Conservation (phyloP, 2,113 vertebrate species). For the Melospiza melodia region DNA sequence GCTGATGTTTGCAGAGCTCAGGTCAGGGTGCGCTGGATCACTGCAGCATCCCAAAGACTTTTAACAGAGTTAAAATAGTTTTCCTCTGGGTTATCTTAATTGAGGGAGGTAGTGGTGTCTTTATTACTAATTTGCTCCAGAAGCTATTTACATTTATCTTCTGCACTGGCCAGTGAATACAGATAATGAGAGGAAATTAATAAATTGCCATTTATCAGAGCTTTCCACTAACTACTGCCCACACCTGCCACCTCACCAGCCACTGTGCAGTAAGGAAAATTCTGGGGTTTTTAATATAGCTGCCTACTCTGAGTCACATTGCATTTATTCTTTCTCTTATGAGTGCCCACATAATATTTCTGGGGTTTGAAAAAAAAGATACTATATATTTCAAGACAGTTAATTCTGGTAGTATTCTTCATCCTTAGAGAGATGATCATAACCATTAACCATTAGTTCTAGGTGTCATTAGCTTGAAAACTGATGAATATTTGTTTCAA, state of each 20-base stretch:
- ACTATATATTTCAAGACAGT: not conserved
- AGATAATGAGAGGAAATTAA: not conserved
- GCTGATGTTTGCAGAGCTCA: not conserved
- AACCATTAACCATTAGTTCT: not conserved
- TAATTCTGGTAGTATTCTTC: not conserved
- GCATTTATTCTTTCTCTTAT: not conserved
- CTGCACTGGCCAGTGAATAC: not conserved
- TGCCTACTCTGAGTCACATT: not conserved
- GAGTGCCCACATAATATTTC: not conserved
- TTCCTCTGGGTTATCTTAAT: not conserved
- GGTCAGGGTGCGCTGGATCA: not conserved
- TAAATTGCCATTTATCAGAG: not conserved
- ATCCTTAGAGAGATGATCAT: not conserved
- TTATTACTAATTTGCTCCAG: not conserved
- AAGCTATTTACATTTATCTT: not conserved
- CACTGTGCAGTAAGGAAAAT: not conserved
- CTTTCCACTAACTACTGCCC: not conserved
- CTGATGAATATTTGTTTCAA: not conserved
- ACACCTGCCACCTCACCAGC: not conserved
- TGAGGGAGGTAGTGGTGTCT: not conserved
- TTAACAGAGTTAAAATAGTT: not conserved
- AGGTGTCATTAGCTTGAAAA: not conserved
- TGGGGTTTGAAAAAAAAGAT: not conserved
- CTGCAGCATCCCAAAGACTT: not conserved
- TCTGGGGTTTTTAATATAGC: not conserved